Percentiles rank a stretch among this genome's conserved stretches.
Conservation (phyloP, 2,113 vertebrate genomes). For the Perccottus glenii region DNA sequence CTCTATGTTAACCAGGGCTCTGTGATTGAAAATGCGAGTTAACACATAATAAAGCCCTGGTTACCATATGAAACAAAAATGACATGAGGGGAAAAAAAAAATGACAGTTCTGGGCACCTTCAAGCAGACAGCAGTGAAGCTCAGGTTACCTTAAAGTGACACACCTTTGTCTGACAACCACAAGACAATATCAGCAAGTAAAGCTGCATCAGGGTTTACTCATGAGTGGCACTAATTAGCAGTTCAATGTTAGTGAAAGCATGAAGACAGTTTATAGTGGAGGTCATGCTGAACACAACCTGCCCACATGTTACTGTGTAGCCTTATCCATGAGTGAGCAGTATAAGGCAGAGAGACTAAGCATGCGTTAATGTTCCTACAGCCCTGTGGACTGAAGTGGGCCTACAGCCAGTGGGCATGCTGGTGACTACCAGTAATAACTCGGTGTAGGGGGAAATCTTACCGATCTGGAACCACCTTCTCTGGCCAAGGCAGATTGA, state of each 20-base stretch:
- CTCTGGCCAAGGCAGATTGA: slow-evolving; percentile 99
- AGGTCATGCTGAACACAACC: neutral
- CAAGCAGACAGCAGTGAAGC: slow-evolving; percentile 49
- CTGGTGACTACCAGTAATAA: slow-evolving; percentile 62
- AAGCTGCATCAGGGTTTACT: slow-evolving; percentile 20
- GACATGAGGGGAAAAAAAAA: slow-evolving; percentile 63
- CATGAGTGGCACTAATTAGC: slow-evolving; percentile 5
- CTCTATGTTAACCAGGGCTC: slow-evolving; percentile 53
- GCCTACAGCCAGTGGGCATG: slow-evolving; percentile 64
- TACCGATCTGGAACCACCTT: slow-evolving; percentile 95
- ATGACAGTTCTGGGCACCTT: slow-evolving; percentile 32
- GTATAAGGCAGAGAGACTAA: slow-evolving; percentile 23
- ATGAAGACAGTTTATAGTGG: slow-evolving; percentile 26
- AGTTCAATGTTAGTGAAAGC: slow-evolving; percentile 68
- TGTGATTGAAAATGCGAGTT: neutral
- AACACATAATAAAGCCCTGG: slow-evolving; percentile 35
- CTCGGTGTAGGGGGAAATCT: slow-evolving; percentile 75
- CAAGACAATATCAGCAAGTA: slow-evolving; percentile 7
- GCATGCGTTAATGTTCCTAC: slow-evolving; percentile 62
- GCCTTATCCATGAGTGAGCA: slow-evolving; percentile 30
- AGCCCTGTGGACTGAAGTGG: slow-evolving; percentile 18
- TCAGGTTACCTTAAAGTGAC: slow-evolving; percentile 2
- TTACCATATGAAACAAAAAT: slow-evolving; percentile 56
- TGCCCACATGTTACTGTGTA: slow-evolving; percentile 2
- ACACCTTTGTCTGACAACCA: neutral